Conservation (phyloP, 1,140 invertebrate species). For the Drosophila parabipectinata region DNA sequence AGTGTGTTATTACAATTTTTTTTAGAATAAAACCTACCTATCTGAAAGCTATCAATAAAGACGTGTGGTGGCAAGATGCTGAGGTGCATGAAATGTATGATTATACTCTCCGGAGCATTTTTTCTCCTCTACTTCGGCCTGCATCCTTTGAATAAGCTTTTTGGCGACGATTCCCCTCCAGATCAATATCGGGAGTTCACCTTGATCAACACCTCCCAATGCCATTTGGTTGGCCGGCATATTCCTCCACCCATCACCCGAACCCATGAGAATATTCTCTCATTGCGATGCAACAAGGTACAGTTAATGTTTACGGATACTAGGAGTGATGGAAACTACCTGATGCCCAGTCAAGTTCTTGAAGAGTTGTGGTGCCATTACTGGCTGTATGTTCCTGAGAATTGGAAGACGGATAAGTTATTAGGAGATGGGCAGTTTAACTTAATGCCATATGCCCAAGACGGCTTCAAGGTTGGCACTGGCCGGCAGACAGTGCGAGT, state of each 20-base stretch:
- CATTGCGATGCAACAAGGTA: neutral
- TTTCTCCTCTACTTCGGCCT: conserved; percentile 23
- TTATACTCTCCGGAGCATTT: conserved; percentile 8
- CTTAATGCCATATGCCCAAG: neutral
- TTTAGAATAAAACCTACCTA: neutral
- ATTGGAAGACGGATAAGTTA: neutral
- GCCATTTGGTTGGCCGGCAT: neutral
- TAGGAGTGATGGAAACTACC: neutral
- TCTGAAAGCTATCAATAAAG: neutral
- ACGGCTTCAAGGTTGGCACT: conserved; percentile 3
- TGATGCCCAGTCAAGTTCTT: neutral
- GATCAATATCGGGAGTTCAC: neutral
- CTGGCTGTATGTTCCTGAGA: conserved; percentile 1
- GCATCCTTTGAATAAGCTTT: neutral
- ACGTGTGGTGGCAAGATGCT: conserved; percentile 2
- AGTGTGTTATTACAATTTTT: neutral
- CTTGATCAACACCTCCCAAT: conserved; percentile 49
- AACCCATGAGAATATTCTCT: neutral
- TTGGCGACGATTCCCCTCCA: neutral
- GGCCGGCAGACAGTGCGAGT: conserved; percentile 29
- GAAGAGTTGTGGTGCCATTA: conserved; percentile 11
- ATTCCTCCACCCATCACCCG: neutral
- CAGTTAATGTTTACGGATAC: conserved; percentile 8
- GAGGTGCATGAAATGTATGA: conserved; percentile 5
- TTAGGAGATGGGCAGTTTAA: neutral